Base-by-base conservation (phyloP, 2,113 vertebrate genomes). In the Butorides virescens region DNA sequence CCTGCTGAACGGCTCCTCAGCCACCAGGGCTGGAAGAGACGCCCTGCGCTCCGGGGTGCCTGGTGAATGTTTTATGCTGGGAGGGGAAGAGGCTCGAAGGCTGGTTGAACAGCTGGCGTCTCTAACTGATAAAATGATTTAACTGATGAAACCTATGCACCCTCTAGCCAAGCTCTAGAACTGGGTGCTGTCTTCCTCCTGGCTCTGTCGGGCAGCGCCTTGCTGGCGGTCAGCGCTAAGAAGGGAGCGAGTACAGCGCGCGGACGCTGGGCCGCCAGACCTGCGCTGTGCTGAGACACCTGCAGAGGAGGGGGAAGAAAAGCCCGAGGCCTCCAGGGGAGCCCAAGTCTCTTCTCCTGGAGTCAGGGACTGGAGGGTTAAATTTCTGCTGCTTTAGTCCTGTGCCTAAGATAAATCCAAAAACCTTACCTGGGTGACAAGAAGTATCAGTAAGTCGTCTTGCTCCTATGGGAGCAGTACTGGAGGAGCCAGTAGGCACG, bases 161-260 rank as follows among this genome's bases (percentile, higher is more conserved):
- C 2, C 1, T 18, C 32, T 26, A 13, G 56, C 9, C 22, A 15
- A 22, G 26, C 68, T 49, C 4, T n/a, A 52, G 62, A 4, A 14
- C 7, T 26, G 5, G 74, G 21, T 21, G 13, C 32, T 8, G 4
- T 7, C 22, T 7, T 9, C 18, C 15, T 55, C 37, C 7, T 20
- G 61, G 66, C 36, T 56, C 21, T 34, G 17, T 3, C 37, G 47
- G 55, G 65, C 39, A 7, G 1, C 15, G 79, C 8, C 47, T 76
- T 0, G 8, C 50, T 21, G 9, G 47, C 7, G 25, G 47, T 52
- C 26, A 25, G 0, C 23, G 59, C 55, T n/a, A 16, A 34, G 50
- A 14, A 50, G 9, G 49, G 36, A 66, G 39, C n/a, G 6, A 0
- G 5, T 2, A 5, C 2, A 50, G 46, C 26, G 13, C 0, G 0